phyloP scores from a whole-genome alignment of 2,113 vertebrate genomes.

The Platycercus adscitus region DNA sequence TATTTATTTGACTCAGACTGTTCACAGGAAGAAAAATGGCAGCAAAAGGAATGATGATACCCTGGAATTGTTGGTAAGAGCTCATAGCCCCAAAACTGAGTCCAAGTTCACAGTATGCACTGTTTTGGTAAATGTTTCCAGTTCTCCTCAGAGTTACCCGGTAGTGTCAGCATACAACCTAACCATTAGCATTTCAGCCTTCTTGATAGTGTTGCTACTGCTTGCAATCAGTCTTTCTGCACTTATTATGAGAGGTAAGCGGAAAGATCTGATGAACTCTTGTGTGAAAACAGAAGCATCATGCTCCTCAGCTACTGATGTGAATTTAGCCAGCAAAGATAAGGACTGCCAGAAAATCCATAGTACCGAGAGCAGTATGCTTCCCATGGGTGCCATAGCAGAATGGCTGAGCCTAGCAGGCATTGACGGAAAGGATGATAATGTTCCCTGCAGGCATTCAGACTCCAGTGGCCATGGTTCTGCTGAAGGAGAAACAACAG shows the following conservation, averaged over 20 bases:
- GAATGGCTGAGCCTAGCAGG: conserved; percentile 73
- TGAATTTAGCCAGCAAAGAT: background rate
- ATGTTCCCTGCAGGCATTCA: conserved; percentile 72
- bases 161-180: conserved; percentile 64
- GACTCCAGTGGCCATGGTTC: conserved; percentile 84
- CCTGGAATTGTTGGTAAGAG: conserved; percentile 82
- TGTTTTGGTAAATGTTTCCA: conserved; percentile 85
- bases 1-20: conserved; percentile 79
- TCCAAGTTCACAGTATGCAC: conserved; percentile 83
- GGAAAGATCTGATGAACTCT: conserved; percentile 62
- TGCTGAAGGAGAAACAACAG: conserved; percentile 86
- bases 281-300: conserved; percentile 62
- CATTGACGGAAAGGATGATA: conserved; percentile 61
- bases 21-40: conserved; percentile 71
- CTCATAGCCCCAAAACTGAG: conserved; percentile 82
- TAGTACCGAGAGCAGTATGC: background rate
- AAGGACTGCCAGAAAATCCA: conserved; percentile 45
- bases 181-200: conserved; percentile 75
- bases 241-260: conserved; percentile 79
- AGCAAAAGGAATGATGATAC: conserved; percentile 44
- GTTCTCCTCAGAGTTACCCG: conserved; percentile 62
- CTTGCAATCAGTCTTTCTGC: conserved; percentile 72
- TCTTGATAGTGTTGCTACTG: conserved; percentile 79
- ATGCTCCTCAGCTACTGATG: conserved; percentile 39
- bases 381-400: conserved; percentile 56